Base-by-base conservation (phyloP, 92 coral and sea anemone genomes). In the Hydrozoanthus gracilis region DNA sequence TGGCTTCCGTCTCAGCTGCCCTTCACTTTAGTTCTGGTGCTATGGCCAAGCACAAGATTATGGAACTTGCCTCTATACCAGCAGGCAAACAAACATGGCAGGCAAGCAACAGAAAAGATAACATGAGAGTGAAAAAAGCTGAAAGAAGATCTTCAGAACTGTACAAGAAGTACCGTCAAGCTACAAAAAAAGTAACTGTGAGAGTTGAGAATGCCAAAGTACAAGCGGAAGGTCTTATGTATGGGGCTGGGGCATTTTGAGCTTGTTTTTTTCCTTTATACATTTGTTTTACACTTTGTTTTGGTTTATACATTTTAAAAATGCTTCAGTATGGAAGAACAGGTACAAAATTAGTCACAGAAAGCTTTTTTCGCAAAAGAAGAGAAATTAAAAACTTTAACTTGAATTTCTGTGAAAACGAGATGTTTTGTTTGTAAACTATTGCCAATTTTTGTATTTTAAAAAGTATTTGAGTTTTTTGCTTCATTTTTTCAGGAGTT, bases 201-300 rank as follows among this genome's bases (percentile, higher is more conserved):
- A 20, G 80, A 60, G 83, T 61, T 13, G 91, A 88, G 87, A 83
- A 73, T 16, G 46, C 46, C 6, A 13, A 51, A 14, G 60, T 13
- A 17, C 68, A 76, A 62, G 65, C 48, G 46, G 88, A 83, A 75
- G 84, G 83, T 44, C 75, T 67, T 18, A 83, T 88, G 10, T 88
- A 74, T 83, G 88, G 75, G 47, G 72, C 83, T 44, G 91, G 91
- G 20, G 91, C 68, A 50, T 88, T 83, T 55, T 80, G 58, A 80
- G 14, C 13, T 55, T 55, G 62, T 27, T 27, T 27, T 27, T 27
- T 27, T 27, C 39, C 2, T 27, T 27, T 27, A 0, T 27, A 27
- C 39, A 27, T 27, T 27, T 27, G 39, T 27, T 27, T 27, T 27
- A 27, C 39, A 0, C 39, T 27, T 27, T 27, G 39, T 27, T 27